phyloP scores from a whole-genome alignment of 2,888 invertebrate genomes.

The Hirudinaria manillensis region DNA sequence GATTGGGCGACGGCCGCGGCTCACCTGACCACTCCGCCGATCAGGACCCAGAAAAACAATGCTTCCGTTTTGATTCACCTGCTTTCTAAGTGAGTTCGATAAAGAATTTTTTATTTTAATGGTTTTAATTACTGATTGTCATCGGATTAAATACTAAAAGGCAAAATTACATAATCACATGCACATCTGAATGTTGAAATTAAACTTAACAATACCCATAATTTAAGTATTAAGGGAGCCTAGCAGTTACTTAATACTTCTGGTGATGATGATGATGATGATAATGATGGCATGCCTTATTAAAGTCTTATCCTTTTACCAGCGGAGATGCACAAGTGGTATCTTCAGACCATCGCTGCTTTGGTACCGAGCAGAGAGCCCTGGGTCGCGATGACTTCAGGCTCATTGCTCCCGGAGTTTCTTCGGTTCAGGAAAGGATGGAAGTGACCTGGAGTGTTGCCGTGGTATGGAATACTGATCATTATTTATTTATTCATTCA shows the following conservation, averaged over 20 bases:
- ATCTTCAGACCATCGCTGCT: constrained; percentile 94
- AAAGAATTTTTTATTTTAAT: too few relatives aligned
- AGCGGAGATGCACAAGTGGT: constrained; percentile 86
- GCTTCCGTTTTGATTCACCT: constrained; percentile 77
- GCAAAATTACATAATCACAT: too few relatives aligned
- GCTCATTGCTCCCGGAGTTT: constrained; percentile 93
- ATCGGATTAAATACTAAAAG: too few relatives aligned
- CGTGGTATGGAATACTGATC: constrained; percentile 48
- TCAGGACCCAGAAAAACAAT: constrained; percentile 80
- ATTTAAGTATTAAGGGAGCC: too few relatives aligned
- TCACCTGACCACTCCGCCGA: constrained; percentile 87
- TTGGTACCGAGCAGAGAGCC: constrained; percentile 81
- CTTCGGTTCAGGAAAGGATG: constrained; percentile 93
- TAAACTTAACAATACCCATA: too few relatives aligned
- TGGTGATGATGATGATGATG: constrained; percentile 12
- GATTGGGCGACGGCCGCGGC: constrained; percentile 90
- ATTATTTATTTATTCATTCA: too few relatives aligned
- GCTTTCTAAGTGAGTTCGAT: constrained; percentile 67
- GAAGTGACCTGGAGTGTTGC: constrained; percentile 93
- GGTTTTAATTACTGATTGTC: too few relatives aligned
- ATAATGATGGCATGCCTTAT: background rate
- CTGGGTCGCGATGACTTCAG: constrained; percentile 77
- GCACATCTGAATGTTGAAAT: too few relatives aligned
- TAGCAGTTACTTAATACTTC: too few relatives aligned
- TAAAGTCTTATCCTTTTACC: constrained; percentile 22